Evolutionary conservation across 2,888 invertebrate genomes (phyloP).

Genomic region (Archaeoteleia sp.): DNA sequence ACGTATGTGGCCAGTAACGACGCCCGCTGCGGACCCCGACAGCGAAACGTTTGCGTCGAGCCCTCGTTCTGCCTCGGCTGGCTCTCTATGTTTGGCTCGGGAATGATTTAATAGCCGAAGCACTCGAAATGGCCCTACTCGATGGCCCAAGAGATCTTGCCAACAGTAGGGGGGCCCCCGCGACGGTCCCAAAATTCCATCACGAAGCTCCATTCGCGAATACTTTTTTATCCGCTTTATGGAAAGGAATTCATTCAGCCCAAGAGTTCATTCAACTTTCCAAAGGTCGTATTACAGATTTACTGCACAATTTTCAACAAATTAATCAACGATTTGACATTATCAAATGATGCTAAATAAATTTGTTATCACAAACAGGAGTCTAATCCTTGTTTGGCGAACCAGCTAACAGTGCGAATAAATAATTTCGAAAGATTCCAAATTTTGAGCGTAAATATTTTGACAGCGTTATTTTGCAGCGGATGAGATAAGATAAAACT

Average conservation of each 20-base stretch:
- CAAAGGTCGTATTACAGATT: too few species aligned
- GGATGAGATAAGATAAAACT: too few species aligned
- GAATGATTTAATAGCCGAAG: conserved; percentile 71
- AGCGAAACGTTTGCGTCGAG: conserved; percentile 59
- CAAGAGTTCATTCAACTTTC: not conserved
- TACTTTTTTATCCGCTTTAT: conserved; percentile 53
- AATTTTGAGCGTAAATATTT: too few species aligned
- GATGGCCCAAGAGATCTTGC: conserved; percentile 63
- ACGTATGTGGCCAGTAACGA: conserved; percentile 61
- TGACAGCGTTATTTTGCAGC: too few species aligned
- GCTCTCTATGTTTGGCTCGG: conserved; percentile 69
- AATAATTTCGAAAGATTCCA: too few species aligned
- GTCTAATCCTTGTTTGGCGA: too few species aligned
- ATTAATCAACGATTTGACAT: too few species aligned
- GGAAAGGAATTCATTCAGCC: conserved; percentile 13
- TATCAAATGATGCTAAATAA: too few species aligned
- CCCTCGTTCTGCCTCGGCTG: conserved; percentile 58
- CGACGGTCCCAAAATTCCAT: conserved; percentile 66
- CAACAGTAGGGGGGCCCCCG: conserved; percentile 64
- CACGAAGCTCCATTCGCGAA: conserved; percentile 69
- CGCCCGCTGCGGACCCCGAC: conserved; percentile 73
- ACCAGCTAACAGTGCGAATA: too few species aligned
- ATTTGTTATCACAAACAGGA: too few species aligned
- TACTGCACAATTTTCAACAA: too few species aligned
- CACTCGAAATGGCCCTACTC: conserved; percentile 60